Base-by-base conservation (phyloP, 2,113 vertebrate species). In the Lampris megalopsis region DNA sequence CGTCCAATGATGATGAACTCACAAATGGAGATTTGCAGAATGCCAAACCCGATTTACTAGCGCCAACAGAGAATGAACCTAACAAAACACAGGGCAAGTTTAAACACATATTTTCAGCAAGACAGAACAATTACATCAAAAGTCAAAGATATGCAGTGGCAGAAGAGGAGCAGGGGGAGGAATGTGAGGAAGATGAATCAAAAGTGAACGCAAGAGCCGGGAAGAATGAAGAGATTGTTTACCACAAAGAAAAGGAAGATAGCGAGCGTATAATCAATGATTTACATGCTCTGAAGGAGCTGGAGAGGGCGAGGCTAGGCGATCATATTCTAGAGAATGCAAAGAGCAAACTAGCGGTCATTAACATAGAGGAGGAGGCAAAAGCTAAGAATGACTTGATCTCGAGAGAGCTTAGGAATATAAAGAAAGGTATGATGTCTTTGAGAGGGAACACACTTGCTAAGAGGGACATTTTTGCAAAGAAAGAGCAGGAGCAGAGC, bases 121-220 rank as follows among this genome's bases (percentile, higher is more conserved):
- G 83, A 63, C 93, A 92, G 70, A 94, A 95, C 65, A 93, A 92
- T 68, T 94, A 93, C 11, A 95, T 94, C 41, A 95, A 95, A 86
- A 78, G 80, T 83, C 92, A 94, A 69, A 89, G 93, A 77, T 83
- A 70, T 53, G 58, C 84, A 2, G 76, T 54, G 69, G 64, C 4
- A 1, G 82, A 86, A 1, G 71, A 91, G 5, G 81, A 86, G 11
- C 71, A 77, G 1, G 66, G 71, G 49, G 53, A 69, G 24, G 58
- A 83, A 41, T 35, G 13, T 9, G 79, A 86, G 24, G 84, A 88
- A 71, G 67, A 74, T 7, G 67, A 72, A 53, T 6, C 0, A 40
- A 79, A 89, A 2, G 79, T 70, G n/a, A 82, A 77, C 9, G 49
- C 3, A n/a, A 52, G 53, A 53, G 49, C 0, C 4, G 72, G 56